A percentile compares a stretch with the other conserved stretches of the same genome.
These are phyloP conservation scores for Eupeodes corollae DNA, from an alignment of 1,140 invertebrate species.

Conservation along the genomic window DNA sequence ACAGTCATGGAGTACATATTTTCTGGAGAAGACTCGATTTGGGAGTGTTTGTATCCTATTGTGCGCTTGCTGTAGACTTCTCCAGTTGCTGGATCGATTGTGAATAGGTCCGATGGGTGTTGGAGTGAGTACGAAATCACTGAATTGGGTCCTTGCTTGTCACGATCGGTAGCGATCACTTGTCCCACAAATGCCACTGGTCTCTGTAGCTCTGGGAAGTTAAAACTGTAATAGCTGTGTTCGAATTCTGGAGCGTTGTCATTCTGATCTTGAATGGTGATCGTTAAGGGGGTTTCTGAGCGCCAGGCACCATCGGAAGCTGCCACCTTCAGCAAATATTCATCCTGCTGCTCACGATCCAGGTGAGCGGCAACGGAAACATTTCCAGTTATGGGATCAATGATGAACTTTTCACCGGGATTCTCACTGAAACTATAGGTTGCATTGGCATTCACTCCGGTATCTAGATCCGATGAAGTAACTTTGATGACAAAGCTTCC, in stretches of 20 bases:
- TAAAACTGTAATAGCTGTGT: conserved; percentile 75
- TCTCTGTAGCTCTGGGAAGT: conserved; percentile 75
- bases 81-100: conserved; percentile 79
- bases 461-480: conserved; percentile 81
- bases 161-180: conserved; percentile 75
- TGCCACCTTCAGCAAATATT: conserved; percentile 77
- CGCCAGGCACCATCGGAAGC: conserved; percentile 83
- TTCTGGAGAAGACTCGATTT: conserved; percentile 65
- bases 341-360: conserved; percentile 81
- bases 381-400: conserved; percentile 79
- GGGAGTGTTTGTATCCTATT: conserved; percentile 70
- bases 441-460: conserved; percentile 77
- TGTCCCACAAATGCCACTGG: conserved; percentile 74
- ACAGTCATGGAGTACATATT: conserved; percentile 78
- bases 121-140: conserved; percentile 83
- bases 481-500: conserved; percentile 87
- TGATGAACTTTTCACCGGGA: conserved; percentile 76
- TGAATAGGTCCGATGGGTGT: conserved; percentile 81
- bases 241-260: conserved; percentile 89
- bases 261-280: conserved; percentile 90
- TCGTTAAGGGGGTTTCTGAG: conserved; percentile 76
- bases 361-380: conserved; percentile 76
- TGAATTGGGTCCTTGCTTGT: conserved; percentile 90
- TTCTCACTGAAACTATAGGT: conserved; percentile 82
- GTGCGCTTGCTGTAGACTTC: conserved; percentile 77